Evolutionary conservation across 1,140 invertebrate genomes (phyloP).

Genomic region (Drosophila varians): DNA sequence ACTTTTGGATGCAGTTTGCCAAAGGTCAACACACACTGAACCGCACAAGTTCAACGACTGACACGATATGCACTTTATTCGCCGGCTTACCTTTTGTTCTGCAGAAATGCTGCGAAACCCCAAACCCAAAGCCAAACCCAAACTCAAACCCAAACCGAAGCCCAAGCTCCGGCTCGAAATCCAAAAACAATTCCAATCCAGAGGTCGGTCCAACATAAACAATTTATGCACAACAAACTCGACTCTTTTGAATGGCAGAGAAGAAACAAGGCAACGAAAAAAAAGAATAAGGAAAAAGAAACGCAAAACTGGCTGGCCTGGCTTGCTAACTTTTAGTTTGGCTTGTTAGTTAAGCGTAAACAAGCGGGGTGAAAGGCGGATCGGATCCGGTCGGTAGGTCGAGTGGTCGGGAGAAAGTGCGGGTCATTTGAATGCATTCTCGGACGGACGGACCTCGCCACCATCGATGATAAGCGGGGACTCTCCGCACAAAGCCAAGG

Average conservation of each 20-base stretch:
- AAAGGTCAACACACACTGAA: constrained; percentile 41
- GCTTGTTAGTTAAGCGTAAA: constrained; percentile 76
- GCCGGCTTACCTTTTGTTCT: constrained; percentile 51
- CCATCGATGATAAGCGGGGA: constrained; percentile 69
- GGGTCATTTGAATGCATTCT: constrained; percentile 74
- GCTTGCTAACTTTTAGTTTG: constrained; percentile 66
- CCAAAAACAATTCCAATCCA: constrained; percentile 26
- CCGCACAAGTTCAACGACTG: constrained; percentile 68
- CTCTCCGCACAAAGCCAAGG: constrained; percentile 5
- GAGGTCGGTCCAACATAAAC: constrained; percentile 53
- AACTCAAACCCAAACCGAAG: too few species aligned
- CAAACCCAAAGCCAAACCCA: too few species aligned
- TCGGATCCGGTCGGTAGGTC: constrained; percentile 1
- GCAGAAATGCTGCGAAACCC: constrained; percentile 15
- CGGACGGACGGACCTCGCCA: constrained; percentile 24
- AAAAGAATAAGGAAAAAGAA: too few species aligned
- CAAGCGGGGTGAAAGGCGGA: constrained; percentile 25
- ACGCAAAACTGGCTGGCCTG: constrained; percentile 39
- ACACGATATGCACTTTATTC: constrained; percentile 54
- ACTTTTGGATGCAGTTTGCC: constrained; percentile 2
- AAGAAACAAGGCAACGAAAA: neutral
- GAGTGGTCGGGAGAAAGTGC: constrained; percentile 18
- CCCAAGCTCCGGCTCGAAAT: neutral
- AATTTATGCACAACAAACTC: constrained; percentile 72
- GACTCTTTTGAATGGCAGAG: constrained; percentile 42